phyloP scores from a whole-genome alignment of 2,888 invertebrate genomes.

The Epirrhoe alternata region DNA sequence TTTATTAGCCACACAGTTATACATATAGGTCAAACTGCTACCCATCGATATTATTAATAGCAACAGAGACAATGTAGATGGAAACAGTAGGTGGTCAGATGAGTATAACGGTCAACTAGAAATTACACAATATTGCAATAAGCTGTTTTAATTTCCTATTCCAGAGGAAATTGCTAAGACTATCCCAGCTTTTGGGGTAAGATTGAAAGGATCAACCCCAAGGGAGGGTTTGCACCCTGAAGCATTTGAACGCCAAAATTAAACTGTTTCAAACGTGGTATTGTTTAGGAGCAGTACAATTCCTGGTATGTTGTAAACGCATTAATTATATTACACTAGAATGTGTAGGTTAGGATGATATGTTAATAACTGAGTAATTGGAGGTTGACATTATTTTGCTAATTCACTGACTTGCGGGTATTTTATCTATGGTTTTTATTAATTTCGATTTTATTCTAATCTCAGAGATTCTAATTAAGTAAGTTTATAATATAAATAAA shows the following conservation, averaged over 20 bases:
- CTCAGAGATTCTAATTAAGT: too few relatives aligned
- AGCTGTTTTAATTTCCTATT: constrained; percentile 26
- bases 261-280: constrained; percentile 24
- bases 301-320: constrained; percentile 7
- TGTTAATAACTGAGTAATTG: neutral
- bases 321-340: constrained; percentile 1
- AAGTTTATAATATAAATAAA: too few relatives aligned
- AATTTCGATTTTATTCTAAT: too few relatives aligned
- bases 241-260: constrained; percentile 28
- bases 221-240: constrained; percentile 26
- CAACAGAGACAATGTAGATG: too few relatives aligned
- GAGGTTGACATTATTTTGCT: neutral
- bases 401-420: neutral
- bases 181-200: constrained; percentile 31
- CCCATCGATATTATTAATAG: too few relatives aligned
- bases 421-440: too few relatives aligned
- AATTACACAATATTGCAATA: constrained; percentile 10
- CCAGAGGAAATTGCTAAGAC: constrained; percentile 26
- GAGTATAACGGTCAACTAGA: neutral
- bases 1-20: too few relatives aligned
- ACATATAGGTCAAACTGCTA: too few relatives aligned
- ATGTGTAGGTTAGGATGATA: neutral
- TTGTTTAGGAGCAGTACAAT: constrained; percentile 9
- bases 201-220: constrained; percentile 30
- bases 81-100: neutral